These are phyloP conservation scores for Protonibea diacanthus DNA, from an alignment of 2,797 vertebrate species.

Conservation along the genomic window DNA sequence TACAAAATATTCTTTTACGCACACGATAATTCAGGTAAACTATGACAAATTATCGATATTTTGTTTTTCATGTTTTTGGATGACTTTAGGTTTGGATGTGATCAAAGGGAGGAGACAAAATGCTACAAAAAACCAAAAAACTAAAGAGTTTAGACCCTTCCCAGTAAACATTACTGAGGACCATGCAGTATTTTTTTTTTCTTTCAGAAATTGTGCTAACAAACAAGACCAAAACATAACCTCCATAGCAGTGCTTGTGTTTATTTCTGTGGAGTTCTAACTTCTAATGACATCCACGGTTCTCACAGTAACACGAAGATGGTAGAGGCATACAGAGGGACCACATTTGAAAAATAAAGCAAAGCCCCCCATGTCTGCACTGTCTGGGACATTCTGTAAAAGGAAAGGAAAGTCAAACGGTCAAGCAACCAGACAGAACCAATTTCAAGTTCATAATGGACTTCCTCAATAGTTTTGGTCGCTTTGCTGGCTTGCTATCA, in stretches of 20 bases:
- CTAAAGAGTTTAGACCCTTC: neutral
- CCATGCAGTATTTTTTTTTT: neutral
- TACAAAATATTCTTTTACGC: neutral
- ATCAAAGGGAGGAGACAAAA: neutral
- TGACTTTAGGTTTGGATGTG: neutral
- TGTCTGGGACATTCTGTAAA: conserved; percentile 51
- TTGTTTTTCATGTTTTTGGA: neutral
- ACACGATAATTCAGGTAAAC: neutral
- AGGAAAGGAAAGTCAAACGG: conserved; percentile 64
- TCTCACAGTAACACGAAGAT: conserved; percentile 31
- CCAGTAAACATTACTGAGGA: neutral
- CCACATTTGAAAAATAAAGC: conserved; percentile 54
- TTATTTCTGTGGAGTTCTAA: conserved; percentile 16
- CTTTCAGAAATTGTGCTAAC: neutral
- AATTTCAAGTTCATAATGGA: conserved; percentile 71
- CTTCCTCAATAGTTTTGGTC: conserved; percentile 53
- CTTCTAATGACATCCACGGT: conserved; percentile 10
- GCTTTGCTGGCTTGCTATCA: conserved; percentile 46
- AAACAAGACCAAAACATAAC: conserved; percentile 1
- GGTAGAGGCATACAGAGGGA: conserved; percentile 30
- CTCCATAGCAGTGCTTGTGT: neutral
- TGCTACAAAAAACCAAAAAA: neutral
- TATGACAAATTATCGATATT: neutral
- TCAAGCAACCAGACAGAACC: conserved; percentile 67
- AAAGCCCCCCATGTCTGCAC: conserved; percentile 26